Conservation (phyloP, 2,113 vertebrate species). For the Onychostruthus taczanowskii region DNA sequence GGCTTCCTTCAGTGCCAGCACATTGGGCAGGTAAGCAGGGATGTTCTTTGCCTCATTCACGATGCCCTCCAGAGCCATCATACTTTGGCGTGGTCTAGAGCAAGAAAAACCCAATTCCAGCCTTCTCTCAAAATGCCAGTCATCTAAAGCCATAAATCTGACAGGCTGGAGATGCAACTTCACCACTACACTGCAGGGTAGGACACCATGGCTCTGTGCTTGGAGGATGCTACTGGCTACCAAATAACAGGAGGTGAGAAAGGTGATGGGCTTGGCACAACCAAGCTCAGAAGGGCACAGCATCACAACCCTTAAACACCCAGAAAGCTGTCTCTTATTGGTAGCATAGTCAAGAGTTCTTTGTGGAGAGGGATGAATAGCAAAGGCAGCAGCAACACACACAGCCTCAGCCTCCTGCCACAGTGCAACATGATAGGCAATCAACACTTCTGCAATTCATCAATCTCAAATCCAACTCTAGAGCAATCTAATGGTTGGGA, state of each 20-base stretch:
- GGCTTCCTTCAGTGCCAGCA: constrained; percentile 90
- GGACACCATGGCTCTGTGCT: background rate
- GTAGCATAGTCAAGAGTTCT: background rate
- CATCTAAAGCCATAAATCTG: background rate
- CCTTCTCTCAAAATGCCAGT: background rate
- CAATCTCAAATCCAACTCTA: background rate
- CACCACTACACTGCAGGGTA: background rate
- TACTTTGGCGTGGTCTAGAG: constrained; percentile 89
- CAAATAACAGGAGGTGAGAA: background rate
- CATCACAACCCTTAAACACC: background rate
- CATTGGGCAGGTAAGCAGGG: constrained; percentile 94
- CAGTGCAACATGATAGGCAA: background rate
- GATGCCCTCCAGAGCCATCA: constrained; percentile 90
- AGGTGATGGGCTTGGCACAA: background rate
- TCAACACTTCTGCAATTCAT: background rate
- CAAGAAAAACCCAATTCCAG: constrained; percentile 17
- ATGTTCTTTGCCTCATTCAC: constrained; percentile 94
- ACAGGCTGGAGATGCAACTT: background rate
- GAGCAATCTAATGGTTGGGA: background rate
- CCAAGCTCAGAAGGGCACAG: background rate
- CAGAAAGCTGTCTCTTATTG: background rate
- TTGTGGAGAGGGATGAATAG: background rate
- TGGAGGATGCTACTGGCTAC: background rate
- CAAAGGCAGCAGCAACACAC: background rate
- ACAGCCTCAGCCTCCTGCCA: background rate